phyloP scores from a whole-genome alignment of 1,140 invertebrate genomes.

The Hyles vespertilio region DNA sequence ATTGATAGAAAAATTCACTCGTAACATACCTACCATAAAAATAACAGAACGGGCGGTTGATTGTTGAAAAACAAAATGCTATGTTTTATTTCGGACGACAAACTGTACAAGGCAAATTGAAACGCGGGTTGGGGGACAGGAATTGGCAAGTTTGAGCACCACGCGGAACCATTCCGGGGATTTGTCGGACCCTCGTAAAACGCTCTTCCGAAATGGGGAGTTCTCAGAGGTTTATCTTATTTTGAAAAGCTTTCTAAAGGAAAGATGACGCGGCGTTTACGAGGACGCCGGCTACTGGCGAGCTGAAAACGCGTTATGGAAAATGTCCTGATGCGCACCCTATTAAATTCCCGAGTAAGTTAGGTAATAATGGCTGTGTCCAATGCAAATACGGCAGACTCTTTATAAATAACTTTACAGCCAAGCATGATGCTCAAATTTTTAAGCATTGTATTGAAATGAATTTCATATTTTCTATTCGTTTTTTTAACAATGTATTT shows the following conservation, averaged over 20 bases:
- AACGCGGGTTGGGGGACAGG: conserved; percentile 34
- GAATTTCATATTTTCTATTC: conserved; percentile 3
- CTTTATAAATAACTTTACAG: too few species aligned
- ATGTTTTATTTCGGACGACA: conserved; percentile 31
- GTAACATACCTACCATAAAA: conserved; percentile 20
- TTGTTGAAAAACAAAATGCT: conserved; percentile 36
- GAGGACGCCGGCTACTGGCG: conserved; percentile 1
- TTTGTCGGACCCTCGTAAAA: conserved; percentile 50
- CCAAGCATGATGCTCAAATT: too few species aligned
- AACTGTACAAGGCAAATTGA: conserved; percentile 43
- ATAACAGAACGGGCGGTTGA: conserved; percentile 27
- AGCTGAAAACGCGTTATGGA: conserved; percentile 1
- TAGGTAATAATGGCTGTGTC: conserved; percentile 14
- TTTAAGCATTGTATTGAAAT: too few species aligned
- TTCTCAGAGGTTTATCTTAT: conserved; percentile 36
- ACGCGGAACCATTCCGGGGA: conserved; percentile 37
- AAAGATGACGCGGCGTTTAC: conserved; percentile 30
- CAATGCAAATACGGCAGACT: too few species aligned
- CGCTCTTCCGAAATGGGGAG: conserved; percentile 29
- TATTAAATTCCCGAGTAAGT: conserved; percentile 17
- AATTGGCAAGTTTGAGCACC: conserved; percentile 38
- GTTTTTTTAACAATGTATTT: not conserved
- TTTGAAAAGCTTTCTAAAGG: conserved; percentile 32
- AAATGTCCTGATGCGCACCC: conserved; percentile 20
- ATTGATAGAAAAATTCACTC: too few species aligned